These are phyloP conservation scores for Pitta sordida DNA, from an alignment of 2,113 vertebrate species.

Conservation along the genomic window DNA sequence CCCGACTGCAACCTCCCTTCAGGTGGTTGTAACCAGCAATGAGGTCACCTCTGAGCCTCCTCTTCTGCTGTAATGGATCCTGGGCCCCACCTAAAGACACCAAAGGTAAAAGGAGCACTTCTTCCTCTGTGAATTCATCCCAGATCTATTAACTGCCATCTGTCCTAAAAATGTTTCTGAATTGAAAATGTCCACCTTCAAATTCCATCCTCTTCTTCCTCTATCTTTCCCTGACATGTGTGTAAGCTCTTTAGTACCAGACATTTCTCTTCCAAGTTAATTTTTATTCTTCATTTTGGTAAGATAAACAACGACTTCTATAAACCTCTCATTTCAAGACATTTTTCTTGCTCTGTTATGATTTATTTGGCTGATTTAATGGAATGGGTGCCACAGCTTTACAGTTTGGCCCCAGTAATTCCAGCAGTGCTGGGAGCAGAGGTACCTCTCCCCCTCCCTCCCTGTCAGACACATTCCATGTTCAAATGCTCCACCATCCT, in stretches of 20 bases:
- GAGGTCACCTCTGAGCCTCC: too few species aligned
- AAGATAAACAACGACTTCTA: neutral
- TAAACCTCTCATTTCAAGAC: neutral
- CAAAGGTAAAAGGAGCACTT: neutral
- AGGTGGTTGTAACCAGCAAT: too few species aligned
- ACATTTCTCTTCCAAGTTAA: neutral
- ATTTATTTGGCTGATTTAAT: neutral
- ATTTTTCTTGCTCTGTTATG: neutral
- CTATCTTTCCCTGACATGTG: neutral
- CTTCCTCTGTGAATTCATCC: neutral
- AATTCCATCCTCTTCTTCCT: neutral
- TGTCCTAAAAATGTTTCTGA: neutral
- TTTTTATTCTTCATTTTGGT: neutral
- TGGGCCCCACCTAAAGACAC: neutral
- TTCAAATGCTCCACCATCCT: accelerated
- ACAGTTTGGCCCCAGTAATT: neutral
- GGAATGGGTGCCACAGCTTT: neutral
- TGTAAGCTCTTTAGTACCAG: neutral
- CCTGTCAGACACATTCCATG: neutral
- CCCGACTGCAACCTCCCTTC: too few species aligned
- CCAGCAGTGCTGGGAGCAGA: neutral
- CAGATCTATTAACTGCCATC: neutral
- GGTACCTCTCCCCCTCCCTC: too few species aligned
- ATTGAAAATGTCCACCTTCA: neutral
- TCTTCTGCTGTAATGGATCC: neutral